Conservation (phyloP, 1,140 invertebrate species). For the Nymphalis io region DNA sequence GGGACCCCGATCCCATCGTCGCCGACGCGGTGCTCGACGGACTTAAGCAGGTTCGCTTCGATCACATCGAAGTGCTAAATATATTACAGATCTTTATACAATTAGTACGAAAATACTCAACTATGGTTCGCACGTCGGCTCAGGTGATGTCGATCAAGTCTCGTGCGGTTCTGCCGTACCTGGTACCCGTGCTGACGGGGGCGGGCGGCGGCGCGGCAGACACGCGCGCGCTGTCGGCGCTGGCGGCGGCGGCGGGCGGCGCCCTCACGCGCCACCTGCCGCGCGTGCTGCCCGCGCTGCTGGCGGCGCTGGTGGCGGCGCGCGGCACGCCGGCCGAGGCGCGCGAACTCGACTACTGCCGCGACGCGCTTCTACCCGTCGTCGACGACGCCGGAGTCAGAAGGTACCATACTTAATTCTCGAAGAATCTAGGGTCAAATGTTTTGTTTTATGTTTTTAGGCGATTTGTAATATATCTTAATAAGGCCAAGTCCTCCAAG, state of each 20-base stretch:
- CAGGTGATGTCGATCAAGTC: conserved; percentile 97
- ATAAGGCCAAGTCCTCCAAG: too few species aligned
- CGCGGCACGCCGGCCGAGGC: conserved; percentile 86
- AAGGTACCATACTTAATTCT: conserved; percentile 35
- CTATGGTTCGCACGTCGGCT: background rate
- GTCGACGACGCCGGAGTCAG: conserved; percentile 93
- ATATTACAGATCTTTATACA: too few species aligned
- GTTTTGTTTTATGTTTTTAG: too few species aligned
- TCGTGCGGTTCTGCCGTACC: conserved; percentile 95
- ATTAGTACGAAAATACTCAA: background rate
- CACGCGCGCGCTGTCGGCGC: conserved; percentile 93
- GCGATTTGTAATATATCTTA: too few species aligned
- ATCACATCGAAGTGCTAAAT: conserved; percentile 51
- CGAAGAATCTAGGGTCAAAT: too few species aligned
- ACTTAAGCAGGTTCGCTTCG: conserved; percentile 85
- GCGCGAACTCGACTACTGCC: conserved; percentile 95
- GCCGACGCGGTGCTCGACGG: conserved; percentile 96
- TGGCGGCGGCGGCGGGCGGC: conserved; percentile 89
- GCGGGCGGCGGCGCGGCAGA: conserved; percentile 84
- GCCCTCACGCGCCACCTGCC: conserved; percentile 74
- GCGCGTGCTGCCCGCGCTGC: conserved; percentile 94
- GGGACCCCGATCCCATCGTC: conserved; percentile 86
- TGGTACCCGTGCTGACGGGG: conserved; percentile 96
- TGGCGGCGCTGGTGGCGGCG: conserved; percentile 83
- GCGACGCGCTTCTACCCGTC: conserved; percentile 95